Base-by-base conservation (phyloP, 2,888 invertebrate genomes). In the Criorhina ranunculi region DNA sequence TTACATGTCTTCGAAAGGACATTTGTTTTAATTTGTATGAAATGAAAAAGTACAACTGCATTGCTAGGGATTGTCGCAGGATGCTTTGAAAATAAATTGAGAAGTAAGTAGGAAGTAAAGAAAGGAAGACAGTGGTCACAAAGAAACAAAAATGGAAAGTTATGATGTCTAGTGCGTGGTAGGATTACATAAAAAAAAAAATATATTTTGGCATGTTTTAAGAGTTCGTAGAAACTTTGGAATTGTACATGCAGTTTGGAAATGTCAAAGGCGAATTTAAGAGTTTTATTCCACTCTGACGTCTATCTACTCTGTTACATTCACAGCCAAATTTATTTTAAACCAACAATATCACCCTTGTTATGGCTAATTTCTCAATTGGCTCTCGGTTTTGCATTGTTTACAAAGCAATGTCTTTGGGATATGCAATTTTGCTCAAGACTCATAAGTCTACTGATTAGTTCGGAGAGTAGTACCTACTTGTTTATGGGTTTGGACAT, bases 1-100 rank as follows among this genome's bases (percentile, higher is more conserved):
- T 44, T 53, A 33, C 33, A n/a, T 9, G 11, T 15, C 19, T 44
- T 31, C 46, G 44, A 46, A 55, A 62, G 57, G 55, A 55, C 69
- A 62, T 78, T 78, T 40, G 37, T 70, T 69, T 69, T 70, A 70
- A 78, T 78, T 70, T 70, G 60, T 33, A 29, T 53, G 37, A 69
- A 69, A 69, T 69, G 62, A 62, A 62, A 62, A 69, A 69, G 60
- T 69, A 70, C 53, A 70, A 62, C 77, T 70, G 77, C 77, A 78
- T 35, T 55, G 42, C 6, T 24, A 3, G 31, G 19, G 19, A 33
- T 24, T 66, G 57, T 57, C 76, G 29, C 57, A 77, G 67, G 67
- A 77, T 69, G 44, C 31, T 35, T 11, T 12, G 12, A 40, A 72
- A 72, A 49, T 72, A 60, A 60, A 72, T 51, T 60, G 8, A 5